Evolutionary conservation across 1,140 invertebrate species (phyloP), one percentile per base, ranked within the genome.

Genomic region (Macrobrachium nipponense): DNA sequence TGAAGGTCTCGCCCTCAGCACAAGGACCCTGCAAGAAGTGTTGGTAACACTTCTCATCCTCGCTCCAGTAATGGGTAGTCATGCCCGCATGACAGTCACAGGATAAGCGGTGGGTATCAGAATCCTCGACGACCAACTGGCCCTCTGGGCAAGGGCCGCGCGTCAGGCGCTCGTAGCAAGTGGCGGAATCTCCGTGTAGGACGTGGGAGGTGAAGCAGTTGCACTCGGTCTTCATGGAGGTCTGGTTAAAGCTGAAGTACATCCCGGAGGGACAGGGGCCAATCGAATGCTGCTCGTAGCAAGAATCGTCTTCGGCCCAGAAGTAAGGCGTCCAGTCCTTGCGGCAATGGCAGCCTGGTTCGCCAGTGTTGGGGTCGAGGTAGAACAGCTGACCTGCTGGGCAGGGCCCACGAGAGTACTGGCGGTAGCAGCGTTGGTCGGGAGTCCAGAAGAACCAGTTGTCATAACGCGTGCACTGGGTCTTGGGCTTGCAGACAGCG

Each of bases 371-470:
- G 20, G 82, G 70, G 77, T 90, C 88, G 17, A 90, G 77, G 72
- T 90, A 90, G 80, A 90, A 90, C 44, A 90, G 87, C 59, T 89
- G 89, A 68, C 90, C 90, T 61, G 82, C 82, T 18, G 88, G 79
- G 78, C 90, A 90, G 15, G 90, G 90, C 3, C 90, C 90, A 66
- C 89, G 89, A 7, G 89, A 89, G 64, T 89, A 90, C 79, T 90
- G 90, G 20, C 90, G 86, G 85, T 90, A 90, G 75, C 90, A 90
- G 10, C 89, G 82, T 78, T 90, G 85, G 66, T 90, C 89, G n/a
- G 88, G 81, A 58, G 87, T 80, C 90, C 90, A 90, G 77, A 80
- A 90, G 87, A 90, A 90, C 90, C 90, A 90, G 85, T 90, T 90
- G 80, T 90, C 90, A 75, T 89, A 90, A n/a, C 90, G 78, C 10